Conservation (phyloP, 92 coral and sea anemone species). For the Parazoanthus darwini region DNA sequence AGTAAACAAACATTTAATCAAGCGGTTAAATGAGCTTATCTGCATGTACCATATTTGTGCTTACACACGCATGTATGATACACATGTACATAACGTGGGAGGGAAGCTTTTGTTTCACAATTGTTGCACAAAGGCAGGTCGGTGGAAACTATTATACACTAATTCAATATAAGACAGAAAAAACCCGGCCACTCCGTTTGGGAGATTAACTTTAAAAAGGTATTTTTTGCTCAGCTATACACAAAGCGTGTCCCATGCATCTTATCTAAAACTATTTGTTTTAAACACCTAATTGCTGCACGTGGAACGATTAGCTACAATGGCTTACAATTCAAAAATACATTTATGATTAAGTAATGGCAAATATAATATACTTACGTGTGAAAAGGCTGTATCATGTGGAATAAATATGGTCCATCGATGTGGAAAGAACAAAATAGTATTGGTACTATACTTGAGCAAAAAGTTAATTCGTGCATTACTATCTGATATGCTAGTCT, state of each 20-base stretch:
- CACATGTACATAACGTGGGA: no score
- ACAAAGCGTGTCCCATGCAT: no score
- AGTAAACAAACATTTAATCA: background rate
- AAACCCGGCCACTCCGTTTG: no score
- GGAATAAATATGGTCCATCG: background rate
- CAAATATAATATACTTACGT: slow-evolving; percentile 68
- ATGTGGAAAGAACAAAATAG: background rate
- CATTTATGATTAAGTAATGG: background rate
- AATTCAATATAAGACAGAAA: no score
- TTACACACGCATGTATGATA: background rate
- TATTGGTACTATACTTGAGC: background rate
- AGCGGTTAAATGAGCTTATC: background rate
- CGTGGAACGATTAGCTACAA: no score
- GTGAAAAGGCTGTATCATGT: slow-evolving; percentile 80
- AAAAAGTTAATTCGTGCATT: background rate
- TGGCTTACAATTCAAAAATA: background rate
- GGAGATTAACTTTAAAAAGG: no score
- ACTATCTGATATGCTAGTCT: background rate
- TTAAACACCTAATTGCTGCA: no score
- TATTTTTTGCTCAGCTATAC: no score
- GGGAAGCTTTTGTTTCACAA: no score
- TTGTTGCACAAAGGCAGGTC: no score
- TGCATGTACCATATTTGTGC: background rate
- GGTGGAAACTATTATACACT: no score
- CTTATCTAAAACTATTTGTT: no score